Evolutionary conservation across 23 tunicate species (phyloP), one percentile per base, ranked within the genome.

Genomic region (Phallusia fumigata): DNA sequence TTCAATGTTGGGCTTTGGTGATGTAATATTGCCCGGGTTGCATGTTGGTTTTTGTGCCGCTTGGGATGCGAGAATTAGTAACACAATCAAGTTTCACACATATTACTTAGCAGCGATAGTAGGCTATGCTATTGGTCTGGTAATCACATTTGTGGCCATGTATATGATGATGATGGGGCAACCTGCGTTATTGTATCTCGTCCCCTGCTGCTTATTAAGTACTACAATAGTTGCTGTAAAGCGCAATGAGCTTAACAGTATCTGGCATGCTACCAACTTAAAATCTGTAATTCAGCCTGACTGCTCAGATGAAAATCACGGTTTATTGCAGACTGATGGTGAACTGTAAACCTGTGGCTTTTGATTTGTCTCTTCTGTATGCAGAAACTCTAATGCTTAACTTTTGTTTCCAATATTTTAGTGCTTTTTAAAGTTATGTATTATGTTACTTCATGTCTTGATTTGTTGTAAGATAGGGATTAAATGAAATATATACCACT

Each of bases 1-100:
- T 51, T 90, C 95, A 32, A 24, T 95, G 84, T 69, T 95, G n/a
- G 99, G 99, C 0, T 95, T 47, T 87, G 99, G 99, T 24, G 99
- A 95, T 84, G 89, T 95, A 0, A 81, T 90, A 45, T 65, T 95
- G 26, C 99, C 99, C 18, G 99, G 99, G 3, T 76, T 95, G 32
- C 99, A 90, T 52, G 86, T 90, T 3, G 95, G 90, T 11, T 89
- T 89, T 85, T 94, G 98, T 83, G 90, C 98, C 0, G 80, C 65
- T 30, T 94, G 94, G 94, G 98, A 94, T 53, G 73, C 73, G 8
- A 58, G 49, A 52, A 79, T 82, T 0, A 86, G 90, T 64, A 85
- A 79, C 32, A 75, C 86, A 0, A 87, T 84, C 8, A 78, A 82
- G 3, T n/a, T 34, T n/a, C 93, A 85, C 45, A 18, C 69, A 15